Percentiles rank a stretch among this genome's conserved stretches.
Conservation (phyloP, 2,888 invertebrate species). For the Campaea margaritaria region DNA sequence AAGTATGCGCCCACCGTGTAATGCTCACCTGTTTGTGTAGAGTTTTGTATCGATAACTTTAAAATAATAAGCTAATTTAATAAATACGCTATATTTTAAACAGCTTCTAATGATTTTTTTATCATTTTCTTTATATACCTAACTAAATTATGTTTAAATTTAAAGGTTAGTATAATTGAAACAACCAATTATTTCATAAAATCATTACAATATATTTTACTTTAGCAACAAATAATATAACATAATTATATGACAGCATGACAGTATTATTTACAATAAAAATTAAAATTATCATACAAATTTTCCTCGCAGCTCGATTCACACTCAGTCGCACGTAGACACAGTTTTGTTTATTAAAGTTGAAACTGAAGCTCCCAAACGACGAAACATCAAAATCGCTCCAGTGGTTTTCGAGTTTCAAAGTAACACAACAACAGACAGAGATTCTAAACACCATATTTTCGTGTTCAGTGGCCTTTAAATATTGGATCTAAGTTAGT, state of each 20-base stretch:
- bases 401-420: not conserved
- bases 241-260: too few relatives aligned
- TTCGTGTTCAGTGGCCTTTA: too few relatives aligned
- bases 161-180: slow-evolving; percentile 8
- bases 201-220: slow-evolving; percentile 41
- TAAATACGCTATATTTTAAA: slow-evolving; percentile 9
- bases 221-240: slow-evolving; percentile 41
- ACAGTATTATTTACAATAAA: slow-evolving; percentile 56
- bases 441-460: too few relatives aligned
- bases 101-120: not conserved
- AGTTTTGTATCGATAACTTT: not conserved
- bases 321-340: slow-evolving; percentile 30
- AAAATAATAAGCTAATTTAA: not conserved
- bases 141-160: not conserved
- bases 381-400: too few relatives aligned
- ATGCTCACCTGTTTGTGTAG: slow-evolving; percentile 51
- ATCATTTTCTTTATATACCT: not conserved
- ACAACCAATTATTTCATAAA: slow-evolving; percentile 33
- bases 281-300: slow-evolving; percentile 46
- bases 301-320: slow-evolving; percentile 34
- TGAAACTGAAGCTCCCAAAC: too few relatives aligned
- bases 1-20: slow-evolving; percentile 66
- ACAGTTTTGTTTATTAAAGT: slow-evolving; percentile 25
- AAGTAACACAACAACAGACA: slow-evolving; percentile 25
- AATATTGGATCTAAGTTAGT: not conserved